Evolutionary conservation across 2,113 vertebrate genomes (phyloP), one percentile per base, ranked within the genome.

Genomic region (Verasper variegatus): DNA sequence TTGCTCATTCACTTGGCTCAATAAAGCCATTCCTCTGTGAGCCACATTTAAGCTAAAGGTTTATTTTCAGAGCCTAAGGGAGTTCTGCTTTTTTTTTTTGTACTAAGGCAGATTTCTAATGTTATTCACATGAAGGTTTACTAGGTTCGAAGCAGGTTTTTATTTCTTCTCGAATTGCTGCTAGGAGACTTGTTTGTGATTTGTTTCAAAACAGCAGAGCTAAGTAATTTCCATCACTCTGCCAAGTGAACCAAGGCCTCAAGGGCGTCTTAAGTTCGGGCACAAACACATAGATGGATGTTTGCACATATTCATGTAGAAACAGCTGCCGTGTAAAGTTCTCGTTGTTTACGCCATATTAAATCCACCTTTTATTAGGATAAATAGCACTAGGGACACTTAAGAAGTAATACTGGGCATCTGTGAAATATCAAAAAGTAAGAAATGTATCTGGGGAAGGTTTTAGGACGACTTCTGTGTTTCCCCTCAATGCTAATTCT

Each of bases 41-140:
- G 90, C 86, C 91, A 90, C 90, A 87, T 90, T 91, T 88, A 89
- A 92, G 87, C 82, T 86, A 88, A 89, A 91, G 83, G 83, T 91
- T 92, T 93, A 86, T 90, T 92, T 92, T 84, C 81, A 86, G 87
- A 79, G 87, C 90, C 76, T 73, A 47, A 64, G 88, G 88, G 86
- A 86, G 82, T 78, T 80, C 64, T 65, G 74, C 40, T 47, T 76
- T 71, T 63, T 31, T 69, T 68, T 56, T 55, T 72, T 66, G 45
- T 24, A 83, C 82, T 78, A 66, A 82, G 45, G 74, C 87, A 69
- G 80, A 78, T 86, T 86, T 84, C 72, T 83, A 81, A 86, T 87
- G 85, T 87, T 87, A 74, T 86, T 89, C 85, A 90, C 87, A 86
- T 84, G 62, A 89, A 80, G 74, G 76, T 89, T 90, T 88, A 83